Evolutionary conservation across 2,113 vertebrate species (phyloP).

Genomic region (Hydropotes inermis): DNA sequence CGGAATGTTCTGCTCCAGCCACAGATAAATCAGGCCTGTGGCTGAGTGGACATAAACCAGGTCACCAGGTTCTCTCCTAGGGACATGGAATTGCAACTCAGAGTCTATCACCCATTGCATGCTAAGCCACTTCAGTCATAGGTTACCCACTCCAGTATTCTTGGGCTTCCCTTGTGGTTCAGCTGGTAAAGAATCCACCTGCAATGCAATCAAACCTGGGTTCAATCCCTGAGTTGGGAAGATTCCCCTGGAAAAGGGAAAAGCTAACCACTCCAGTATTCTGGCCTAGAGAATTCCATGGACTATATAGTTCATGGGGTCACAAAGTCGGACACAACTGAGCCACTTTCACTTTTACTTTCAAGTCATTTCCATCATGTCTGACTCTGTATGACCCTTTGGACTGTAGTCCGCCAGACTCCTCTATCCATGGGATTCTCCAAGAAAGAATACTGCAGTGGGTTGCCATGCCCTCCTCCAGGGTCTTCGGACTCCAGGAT

Average conservation of each 20-base stretch:
- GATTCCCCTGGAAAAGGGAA: not conserved
- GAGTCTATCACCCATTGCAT: not conserved
- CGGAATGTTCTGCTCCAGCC: not conserved
- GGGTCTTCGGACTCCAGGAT: not conserved
- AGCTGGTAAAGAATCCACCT: not conserved
- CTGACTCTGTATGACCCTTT: not conserved
- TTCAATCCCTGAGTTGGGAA: not conserved
- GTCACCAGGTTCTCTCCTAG: not conserved
- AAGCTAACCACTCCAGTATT: not conserved
- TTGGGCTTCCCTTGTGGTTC: not conserved
- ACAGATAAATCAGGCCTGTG: not conserved
- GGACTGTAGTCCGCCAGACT: not conserved
- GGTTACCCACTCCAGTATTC: not conserved
- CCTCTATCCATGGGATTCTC: not conserved
- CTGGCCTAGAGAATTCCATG: not conserved
- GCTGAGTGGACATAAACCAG: not conserved
- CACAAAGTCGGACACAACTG: not conserved
- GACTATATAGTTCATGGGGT: not conserved
- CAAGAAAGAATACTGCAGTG: not conserved
- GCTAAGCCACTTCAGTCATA: not conserved
- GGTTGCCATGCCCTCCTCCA: not conserved
- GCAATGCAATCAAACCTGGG: not conserved
- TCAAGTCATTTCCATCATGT: not conserved
- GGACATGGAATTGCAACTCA: not conserved
- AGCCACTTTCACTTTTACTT: not conserved